Conservation (phyloP, 2,888 invertebrate genomes). For the Andrena hattorfiana region DNA sequence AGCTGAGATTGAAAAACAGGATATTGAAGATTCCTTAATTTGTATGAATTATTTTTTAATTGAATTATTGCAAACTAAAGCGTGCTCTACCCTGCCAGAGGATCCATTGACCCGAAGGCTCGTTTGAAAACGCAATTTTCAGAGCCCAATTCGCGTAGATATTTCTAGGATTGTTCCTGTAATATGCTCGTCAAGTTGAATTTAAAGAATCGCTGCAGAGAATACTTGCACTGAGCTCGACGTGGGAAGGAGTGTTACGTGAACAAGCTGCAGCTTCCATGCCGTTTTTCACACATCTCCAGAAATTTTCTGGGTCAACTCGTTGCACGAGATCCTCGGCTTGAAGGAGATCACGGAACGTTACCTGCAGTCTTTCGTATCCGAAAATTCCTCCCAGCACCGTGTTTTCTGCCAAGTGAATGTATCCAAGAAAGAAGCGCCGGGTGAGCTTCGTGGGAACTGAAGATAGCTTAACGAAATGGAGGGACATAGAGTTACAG, state of each 20-base stretch:
- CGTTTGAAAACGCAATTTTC: background rate
- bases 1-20: no score
- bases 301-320: conserved; percentile 16
- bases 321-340: background rate
- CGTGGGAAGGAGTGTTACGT: background rate
- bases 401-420: background rate
- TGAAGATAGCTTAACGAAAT: background rate
- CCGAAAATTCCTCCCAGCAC: background rate
- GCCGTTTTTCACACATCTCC: conserved; percentile 5
- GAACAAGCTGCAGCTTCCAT: background rate
- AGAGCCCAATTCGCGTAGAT: background rate
- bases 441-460: background rate
- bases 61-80: no score
- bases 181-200: conserved; percentile 7
- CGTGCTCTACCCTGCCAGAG: background rate
- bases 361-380: background rate
- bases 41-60: no score
- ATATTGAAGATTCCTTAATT: no score
- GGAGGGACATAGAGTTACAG: background rate
- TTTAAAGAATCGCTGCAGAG: background rate
- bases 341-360: background rate
- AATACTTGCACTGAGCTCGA: background rate
- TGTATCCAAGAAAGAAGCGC: background rate
- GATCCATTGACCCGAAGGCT: background rate
- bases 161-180: background rate